These are phyloP conservation scores for Pantelozetes paolii DNA, from an alignment of 2,888 invertebrate genomes.

Conservation along the genomic window DNA sequence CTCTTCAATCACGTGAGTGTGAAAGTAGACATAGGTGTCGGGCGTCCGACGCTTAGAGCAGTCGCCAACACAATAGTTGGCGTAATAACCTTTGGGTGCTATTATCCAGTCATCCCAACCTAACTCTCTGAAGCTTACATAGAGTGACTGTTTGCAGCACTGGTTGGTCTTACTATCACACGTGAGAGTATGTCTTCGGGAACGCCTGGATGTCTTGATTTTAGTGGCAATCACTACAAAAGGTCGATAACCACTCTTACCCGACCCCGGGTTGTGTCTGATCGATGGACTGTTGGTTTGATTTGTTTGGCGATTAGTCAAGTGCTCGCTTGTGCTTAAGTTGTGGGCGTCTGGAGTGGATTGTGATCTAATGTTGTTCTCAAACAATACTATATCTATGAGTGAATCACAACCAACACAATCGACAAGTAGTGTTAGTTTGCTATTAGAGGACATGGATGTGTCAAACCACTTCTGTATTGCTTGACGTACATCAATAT, in stretches of 20 bases:
- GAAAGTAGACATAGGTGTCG: conserved; percentile 72
- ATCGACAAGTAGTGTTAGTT: conserved; percentile 68
- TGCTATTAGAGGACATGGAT: conserved; percentile 52
- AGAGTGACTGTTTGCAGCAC: conserved; percentile 78
- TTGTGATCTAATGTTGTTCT: conserved; percentile 15
- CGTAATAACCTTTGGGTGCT: conserved; percentile 91
- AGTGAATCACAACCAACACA: conserved; percentile 52
- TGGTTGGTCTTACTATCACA: conserved; percentile 58
- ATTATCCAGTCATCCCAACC: conserved; percentile 99
- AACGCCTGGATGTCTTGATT: conserved; percentile 61
- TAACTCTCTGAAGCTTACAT: conserved; percentile 91
- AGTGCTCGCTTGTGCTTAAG: conserved; percentile 47
- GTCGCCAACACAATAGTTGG: conserved; percentile 90
- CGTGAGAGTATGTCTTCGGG: conserved; percentile 75
- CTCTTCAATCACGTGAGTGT: conserved; percentile 86
- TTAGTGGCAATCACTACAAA: conserved; percentile 77
- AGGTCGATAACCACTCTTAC: conserved; percentile 62
- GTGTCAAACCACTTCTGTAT: conserved; percentile 66
- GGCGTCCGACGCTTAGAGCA: conserved; percentile 75
- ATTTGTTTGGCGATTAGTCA: conserved; percentile 25
- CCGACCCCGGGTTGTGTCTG: conserved; percentile 34
- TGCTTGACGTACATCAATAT: conserved; percentile 73
- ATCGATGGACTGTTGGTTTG: conserved; percentile 24
- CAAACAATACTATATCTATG: conserved; percentile 49
- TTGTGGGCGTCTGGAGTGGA: conserved; percentile 54